Evolutionary conservation across 2,888 invertebrate genomes (phyloP), one percentile per base, ranked within the genome.

Genomic region (Euplexia lucipara): DNA sequence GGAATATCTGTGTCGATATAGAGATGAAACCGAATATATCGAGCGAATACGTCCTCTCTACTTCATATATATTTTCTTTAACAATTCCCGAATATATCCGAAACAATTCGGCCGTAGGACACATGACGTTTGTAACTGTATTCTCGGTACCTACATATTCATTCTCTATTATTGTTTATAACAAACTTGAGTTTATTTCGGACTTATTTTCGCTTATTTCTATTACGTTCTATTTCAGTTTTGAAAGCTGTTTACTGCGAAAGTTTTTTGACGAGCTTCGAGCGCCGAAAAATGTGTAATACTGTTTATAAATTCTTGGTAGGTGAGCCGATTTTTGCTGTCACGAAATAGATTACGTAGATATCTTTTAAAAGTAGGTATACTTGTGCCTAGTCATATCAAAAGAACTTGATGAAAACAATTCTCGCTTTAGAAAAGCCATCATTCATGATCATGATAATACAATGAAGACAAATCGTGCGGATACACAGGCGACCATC

Each of bases 11-110:
- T 58, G 54, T 35, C 47, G 32, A 44, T 57, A 60, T 79, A 49
- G 56, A 64, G 54, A 73, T 61, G 66, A 63, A 78, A 56, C 51
- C 56, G 39, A 75, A 75, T 61, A 54, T 56, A 67, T 56, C 61
- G 66, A 60, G 48, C 63, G 64, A 61, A 70, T 70, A 62, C 35
- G 26, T 59, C 54, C 42, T n/a, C 16, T 63, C 54, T 47, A 52
- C 77, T 70, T 47, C 44, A 53, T 58, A 30, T 60, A 61, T 75
- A n/a, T n/a, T n/a, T 49, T 52, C 75, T 70, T 54, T 26, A 62
- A 66, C 70, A 44, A 62, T 70, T 75, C 52, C 47, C 2, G 65
- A 54, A 63, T 61, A 56, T 52, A 45, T 37, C 37, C n/a, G 53
- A 70, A 75, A 70, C 70, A 70, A 70, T 61, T 77, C 58, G 35